Evolutionary conservation across 2,888 invertebrate genomes (phyloP).

Genomic region (Stegophylla sp.): DNA sequence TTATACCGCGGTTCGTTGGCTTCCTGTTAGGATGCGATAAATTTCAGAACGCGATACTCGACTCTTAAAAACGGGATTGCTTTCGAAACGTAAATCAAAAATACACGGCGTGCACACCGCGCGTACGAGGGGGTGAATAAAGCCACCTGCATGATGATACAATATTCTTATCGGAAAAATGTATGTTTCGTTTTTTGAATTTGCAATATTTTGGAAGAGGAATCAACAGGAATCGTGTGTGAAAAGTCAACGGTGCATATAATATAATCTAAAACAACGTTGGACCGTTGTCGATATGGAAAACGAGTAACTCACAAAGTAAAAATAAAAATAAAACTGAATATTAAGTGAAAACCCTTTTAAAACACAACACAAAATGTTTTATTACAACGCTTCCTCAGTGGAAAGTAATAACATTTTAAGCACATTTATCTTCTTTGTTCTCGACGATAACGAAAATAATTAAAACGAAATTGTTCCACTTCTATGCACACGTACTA

Average conservation of each 20-base stretch:
- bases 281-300: not conserved
- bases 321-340: not conserved
- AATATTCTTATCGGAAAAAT: constrained; percentile 31
- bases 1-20: constrained; percentile 55
- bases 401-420: no score
- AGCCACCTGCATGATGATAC: constrained; percentile 37
- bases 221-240: not conserved
- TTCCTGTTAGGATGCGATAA: constrained; percentile 56
- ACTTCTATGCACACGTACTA: no score
- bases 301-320: not conserved
- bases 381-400: no score
- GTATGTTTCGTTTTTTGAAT: constrained; percentile 4
- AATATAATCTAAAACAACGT: not conserved
- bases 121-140: constrained; percentile 12
- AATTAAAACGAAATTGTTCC: no score
- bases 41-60: constrained; percentile 40
- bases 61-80: constrained; percentile 58
- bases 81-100: constrained; percentile 58
- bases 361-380: no score
- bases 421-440: no score
- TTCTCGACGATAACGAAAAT: no score
- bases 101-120: constrained; percentile 9
- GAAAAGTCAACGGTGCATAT: not conserved
- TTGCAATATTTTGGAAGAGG: not conserved
- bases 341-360: no score